phyloP scores from a whole-genome alignment of 2,113 vertebrate species.

The Hippocampus comes region DNA sequence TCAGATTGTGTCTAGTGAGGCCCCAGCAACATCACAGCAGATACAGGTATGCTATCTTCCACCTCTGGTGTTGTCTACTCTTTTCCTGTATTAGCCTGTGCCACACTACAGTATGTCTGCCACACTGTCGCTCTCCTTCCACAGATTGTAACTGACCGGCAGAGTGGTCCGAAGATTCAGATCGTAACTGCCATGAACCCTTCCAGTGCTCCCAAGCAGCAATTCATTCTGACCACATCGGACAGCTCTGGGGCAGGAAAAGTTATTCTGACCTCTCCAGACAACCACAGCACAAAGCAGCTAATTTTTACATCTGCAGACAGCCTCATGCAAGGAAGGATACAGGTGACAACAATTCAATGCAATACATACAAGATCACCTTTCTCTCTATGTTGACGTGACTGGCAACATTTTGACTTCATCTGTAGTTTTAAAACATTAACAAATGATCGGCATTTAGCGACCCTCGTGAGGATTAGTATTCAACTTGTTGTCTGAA shows the following conservation, averaged over 20 bases:
- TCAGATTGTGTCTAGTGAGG: constrained; percentile 90
- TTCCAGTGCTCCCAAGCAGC: constrained; percentile 84
- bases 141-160: constrained; percentile 96
- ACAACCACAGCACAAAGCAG: constrained; percentile 85
- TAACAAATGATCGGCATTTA: too few relatives aligned
- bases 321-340: constrained; percentile 88
- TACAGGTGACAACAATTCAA: constrained; percentile 78
- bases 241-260: constrained; percentile 89
- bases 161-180: constrained; percentile 96
- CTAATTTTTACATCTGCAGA: constrained; percentile 93
- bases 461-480: too few relatives aligned
- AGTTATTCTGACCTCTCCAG: constrained; percentile 90
- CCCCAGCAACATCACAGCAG: constrained; percentile 83
- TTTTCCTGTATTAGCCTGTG: neutral
- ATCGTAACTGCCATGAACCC: constrained; percentile 93
- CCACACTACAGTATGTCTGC: neutral
- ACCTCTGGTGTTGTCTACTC: neutral
- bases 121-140: constrained; percentile 7
- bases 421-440: too few relatives aligned
- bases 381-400: too few relatives aligned
- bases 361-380: neutral
- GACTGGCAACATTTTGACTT: too few relatives aligned
- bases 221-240: constrained; percentile 91
- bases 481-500: too few relatives aligned
- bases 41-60: constrained; percentile 82